Conservation (phyloP, 2,113 vertebrate species). For the Nansenia antarctica region DNA sequence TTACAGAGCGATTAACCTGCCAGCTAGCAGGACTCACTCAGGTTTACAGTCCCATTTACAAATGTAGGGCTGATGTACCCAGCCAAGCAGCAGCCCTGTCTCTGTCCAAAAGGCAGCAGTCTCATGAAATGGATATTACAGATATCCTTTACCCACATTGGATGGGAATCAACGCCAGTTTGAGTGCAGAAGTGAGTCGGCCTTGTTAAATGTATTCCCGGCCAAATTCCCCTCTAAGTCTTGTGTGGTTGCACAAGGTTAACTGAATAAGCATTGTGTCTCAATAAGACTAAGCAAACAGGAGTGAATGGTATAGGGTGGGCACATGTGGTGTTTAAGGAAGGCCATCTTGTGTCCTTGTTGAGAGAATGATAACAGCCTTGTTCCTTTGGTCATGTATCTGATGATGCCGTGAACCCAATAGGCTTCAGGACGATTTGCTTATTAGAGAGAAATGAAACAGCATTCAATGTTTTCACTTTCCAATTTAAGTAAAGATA, state of each 20-base stretch:
- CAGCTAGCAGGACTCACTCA: not conserved
- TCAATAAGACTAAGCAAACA: not conserved
- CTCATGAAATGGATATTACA: constrained; percentile 8
- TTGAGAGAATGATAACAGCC: constrained; percentile 2
- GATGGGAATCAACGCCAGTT: not conserved
- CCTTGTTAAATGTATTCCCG: not conserved
- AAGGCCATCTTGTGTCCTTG: not conserved
- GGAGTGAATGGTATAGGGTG: not conserved
- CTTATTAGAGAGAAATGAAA: not conserved
- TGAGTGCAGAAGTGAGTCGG: not conserved
- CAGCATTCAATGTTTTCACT: not conserved
- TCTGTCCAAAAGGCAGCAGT: not conserved
- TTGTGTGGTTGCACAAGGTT: constrained; percentile 1
- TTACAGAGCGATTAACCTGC: constrained; percentile 27
- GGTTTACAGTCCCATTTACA: constrained; percentile 15
- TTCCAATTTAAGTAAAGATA: not conserved
- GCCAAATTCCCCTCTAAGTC: not conserved
- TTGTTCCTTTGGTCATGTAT: not conserved
- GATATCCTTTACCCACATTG: not conserved
- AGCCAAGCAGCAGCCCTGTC: not conserved
- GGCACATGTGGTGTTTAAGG: not conserved
- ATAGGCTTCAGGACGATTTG: not conserved
- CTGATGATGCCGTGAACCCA: not conserved
- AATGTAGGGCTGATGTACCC: not conserved
- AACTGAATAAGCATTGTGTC: not conserved